Evolutionary conservation across 2,888 invertebrate species (phyloP).

Genomic region (Pristionchus japonicus): DNA sequence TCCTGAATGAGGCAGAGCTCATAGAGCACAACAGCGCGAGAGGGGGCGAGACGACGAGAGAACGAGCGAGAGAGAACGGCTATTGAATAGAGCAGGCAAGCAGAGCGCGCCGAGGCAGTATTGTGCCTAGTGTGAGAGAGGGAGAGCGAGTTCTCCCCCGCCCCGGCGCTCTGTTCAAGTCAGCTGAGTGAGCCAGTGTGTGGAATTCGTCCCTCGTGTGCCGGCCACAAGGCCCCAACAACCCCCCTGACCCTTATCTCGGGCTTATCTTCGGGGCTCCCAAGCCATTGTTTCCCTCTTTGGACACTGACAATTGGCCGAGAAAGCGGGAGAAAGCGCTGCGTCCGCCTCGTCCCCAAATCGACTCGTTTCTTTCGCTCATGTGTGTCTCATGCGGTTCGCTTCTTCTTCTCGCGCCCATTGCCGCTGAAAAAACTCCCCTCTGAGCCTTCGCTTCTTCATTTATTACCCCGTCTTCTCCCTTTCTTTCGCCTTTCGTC

Average conservation of each 20-base stretch:
- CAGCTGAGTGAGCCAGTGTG: constrained; percentile 9
- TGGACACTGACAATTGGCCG: background rate
- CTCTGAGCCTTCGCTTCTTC: background rate
- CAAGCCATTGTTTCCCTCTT: background rate
- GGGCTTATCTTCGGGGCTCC: background rate
- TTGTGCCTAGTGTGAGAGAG: background rate
- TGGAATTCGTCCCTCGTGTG: constrained; percentile 16
- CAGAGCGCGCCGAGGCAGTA: background rate
- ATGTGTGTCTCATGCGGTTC: background rate
- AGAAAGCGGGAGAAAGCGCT: background rate
- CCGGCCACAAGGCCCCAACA: background rate
- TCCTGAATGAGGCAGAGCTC: constrained; percentile 26
- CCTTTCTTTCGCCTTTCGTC: background rate
- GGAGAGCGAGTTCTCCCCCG: background rate
- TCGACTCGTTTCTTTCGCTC: background rate
- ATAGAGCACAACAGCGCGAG: constrained; percentile 21
- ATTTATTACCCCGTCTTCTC: background rate
- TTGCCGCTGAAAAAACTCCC: background rate
- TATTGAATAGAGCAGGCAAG: background rate
- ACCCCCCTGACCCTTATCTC: background rate
- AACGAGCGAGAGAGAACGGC: background rate
- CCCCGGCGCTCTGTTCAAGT: constrained; percentile 1
- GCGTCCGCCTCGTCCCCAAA: background rate
- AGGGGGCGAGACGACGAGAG: background rate
- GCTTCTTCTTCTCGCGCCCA: background rate